Evolutionary conservation across 2,888 invertebrate species (phyloP), one percentile per base, ranked within the genome.

Genomic region (Parnassius apollo): DNA sequence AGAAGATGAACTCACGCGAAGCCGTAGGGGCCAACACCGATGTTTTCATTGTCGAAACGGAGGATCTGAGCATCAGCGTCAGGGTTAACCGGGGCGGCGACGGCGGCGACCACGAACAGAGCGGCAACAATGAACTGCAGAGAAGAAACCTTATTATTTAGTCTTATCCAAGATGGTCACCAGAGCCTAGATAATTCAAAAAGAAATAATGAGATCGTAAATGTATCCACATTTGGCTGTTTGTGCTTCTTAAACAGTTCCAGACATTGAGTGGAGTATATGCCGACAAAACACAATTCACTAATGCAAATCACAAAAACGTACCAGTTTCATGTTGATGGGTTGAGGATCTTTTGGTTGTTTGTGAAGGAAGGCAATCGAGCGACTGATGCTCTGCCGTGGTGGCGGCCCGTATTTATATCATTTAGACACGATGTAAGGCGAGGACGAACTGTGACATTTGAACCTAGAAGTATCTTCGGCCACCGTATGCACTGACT

Each of bases 311-410:
- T 13, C 42, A 18, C n/a, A 25, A 11, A 1, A 42, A 88, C 89
- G 81, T 89, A 91, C 91, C 86, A 82, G 86, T 89, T 91, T 91
- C 91, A 91, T 91, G 85, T 86, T 91, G 73, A 65, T 65, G 65
- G 66, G 70, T 71, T 68, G 18, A 35, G 25, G 64, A 60, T 66
- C 62, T 73, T 75, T 74, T 78, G 75, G 69, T 75, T 75, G 78
- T 75, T 71, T 67, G 76, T 75, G 72, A 72, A 72, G 74, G 73
- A 79, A 80, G 69, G 79, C 83, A 74, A 79, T 74, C 69, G 76
- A 85, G 78, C 77, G 88, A 91, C 86, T 91, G 91, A 87, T 89
- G 83, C 77, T 70, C 64, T 66, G 74, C 71, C 63, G 71, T 69
- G 65, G 81, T 64, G 62, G 75, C 74, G 69, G 69, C 66, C 65